Percentiles rank a stretch among this genome's conserved stretches.
Conservation (phyloP, 2,797 vertebrate genomes). For the Vireo griseus region DNA sequence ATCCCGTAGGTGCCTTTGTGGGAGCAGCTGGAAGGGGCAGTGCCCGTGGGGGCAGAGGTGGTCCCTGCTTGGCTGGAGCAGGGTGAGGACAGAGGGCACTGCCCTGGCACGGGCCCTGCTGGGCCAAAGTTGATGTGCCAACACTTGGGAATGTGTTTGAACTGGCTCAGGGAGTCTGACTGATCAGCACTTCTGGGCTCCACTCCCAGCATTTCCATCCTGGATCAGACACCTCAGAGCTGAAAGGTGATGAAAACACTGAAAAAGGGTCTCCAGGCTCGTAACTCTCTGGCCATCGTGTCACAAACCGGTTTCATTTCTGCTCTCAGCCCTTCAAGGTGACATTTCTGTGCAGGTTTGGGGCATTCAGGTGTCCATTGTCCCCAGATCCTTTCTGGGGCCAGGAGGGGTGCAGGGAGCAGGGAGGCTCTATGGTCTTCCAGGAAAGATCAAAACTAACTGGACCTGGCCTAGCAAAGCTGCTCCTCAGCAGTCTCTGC, state of each 20-base stretch:
- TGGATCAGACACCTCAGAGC: rapidly evolving
- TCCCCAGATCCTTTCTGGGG: neutral
- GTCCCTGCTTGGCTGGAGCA: neutral
- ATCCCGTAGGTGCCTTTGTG: neutral
- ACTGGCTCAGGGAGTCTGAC: neutral
- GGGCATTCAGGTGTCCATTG: neutral
- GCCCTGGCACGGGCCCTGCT: neutral
- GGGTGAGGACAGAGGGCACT: neutral
- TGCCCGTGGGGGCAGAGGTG: neutral
- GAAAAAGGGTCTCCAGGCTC: neutral
- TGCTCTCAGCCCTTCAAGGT: neutral
- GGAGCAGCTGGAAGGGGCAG: neutral
- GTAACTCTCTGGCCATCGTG: neutral
- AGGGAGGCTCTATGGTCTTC: neutral
- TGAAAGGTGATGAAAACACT: rapidly evolving
- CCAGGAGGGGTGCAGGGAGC: neutral
- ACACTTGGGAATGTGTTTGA: neutral
- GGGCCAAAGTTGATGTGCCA: neutral
- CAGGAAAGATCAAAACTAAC: neutral
- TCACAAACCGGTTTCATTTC: neutral
- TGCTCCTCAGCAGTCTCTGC: neutral
- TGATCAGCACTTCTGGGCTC: neutral
- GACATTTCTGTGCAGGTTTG: rapidly evolving
- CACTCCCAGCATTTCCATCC: rapidly evolving
- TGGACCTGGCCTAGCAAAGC: neutral